Base-by-base conservation (phyloP, 2,797 vertebrate genomes). In the Gymnopithys bicolor region DNA sequence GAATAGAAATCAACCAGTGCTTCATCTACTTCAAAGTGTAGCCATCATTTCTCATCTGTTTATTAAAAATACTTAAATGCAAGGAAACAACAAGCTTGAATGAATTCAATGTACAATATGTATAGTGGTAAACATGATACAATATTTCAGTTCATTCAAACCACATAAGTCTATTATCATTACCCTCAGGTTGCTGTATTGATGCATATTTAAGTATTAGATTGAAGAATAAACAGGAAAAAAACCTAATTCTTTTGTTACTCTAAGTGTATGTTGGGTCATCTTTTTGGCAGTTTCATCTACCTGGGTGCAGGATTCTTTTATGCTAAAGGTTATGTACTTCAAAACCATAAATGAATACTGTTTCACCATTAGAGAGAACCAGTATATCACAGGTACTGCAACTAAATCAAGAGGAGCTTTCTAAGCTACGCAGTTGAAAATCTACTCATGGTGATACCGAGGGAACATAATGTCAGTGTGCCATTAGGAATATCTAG, bases 11-110 rank as follows among this genome's bases (percentile, higher is more conserved):
- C 96, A 97, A 94, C 89, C 81, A 94, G 84, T 93, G 90, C 93
- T 94, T 91, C 87, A 95, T 73, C 79, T 90, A 96, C 97, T 97
- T 98, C 97, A 97, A 98, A 98, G 97, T 96, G 63, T 68, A 94
- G 77, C 84, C 85, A 95, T 17, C 6, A 0, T 87, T 94, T 97
- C 81, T 93, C 92, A 87, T 85, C 93, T 97, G 89, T 96, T 97
- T 97, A 96, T 97, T 97, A 96, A 96, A 97, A 97, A 92, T 88
- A 96, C 45, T 92, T 96, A 96, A 97, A 93, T 56, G 95, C 73
- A 91, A 89, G 62, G 94, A 90, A 96, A 96, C 85, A 96, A 95
- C 76, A 95, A 90, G 89, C 89, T 90, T 94, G 97, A 92, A 89
- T 93, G 87, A 95, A 91, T 84, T 71, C 2, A 7, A 35, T 69